These are phyloP conservation scores for Smittia aterrima DNA, from an alignment of 2,888 invertebrate species.

Conservation along the genomic window DNA sequence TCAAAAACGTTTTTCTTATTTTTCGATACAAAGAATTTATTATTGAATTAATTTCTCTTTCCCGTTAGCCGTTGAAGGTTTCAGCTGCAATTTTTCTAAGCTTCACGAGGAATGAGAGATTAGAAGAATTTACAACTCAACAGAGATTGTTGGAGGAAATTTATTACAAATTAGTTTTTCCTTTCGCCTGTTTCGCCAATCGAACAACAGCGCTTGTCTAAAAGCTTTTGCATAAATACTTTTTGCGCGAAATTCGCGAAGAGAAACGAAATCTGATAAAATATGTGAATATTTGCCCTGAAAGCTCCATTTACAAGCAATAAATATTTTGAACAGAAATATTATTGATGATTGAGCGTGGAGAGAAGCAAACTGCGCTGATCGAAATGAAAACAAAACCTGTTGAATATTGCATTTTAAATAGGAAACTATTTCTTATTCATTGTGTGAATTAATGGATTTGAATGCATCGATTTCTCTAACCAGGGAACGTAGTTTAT, in stretches of 20 bases:
- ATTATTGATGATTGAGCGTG: constrained; percentile 31
- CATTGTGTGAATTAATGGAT: background rate
- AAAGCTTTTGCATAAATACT: background rate
- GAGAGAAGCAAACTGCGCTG: constrained; percentile 6
- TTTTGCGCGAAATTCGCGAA: background rate
- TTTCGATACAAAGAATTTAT: background rate
- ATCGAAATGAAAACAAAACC: constrained; percentile 20
- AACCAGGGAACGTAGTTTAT: no score
- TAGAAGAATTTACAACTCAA: constrained; percentile 18
- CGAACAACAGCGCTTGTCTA: background rate
- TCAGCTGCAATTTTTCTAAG: background rate
- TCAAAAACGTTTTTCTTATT: background rate
- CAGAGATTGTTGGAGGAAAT: constrained; percentile 22
- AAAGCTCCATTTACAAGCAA: constrained; percentile 34
- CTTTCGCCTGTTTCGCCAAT: background rate
- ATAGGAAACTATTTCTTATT: background rate
- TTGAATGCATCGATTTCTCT: no score
- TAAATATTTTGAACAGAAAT: constrained; percentile 37
- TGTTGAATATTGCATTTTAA: constrained; percentile 35
- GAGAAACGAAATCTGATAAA: constrained; percentile 33
- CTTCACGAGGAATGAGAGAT: constrained; percentile 6
- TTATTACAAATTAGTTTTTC: constrained; percentile 23
- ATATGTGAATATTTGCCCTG: constrained; percentile 29
- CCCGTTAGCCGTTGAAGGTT: background rate
- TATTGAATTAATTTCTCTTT: constrained; percentile 7